phyloP scores from a whole-genome alignment of 2,888 invertebrate species.

The Drosophila robusta region DNA sequence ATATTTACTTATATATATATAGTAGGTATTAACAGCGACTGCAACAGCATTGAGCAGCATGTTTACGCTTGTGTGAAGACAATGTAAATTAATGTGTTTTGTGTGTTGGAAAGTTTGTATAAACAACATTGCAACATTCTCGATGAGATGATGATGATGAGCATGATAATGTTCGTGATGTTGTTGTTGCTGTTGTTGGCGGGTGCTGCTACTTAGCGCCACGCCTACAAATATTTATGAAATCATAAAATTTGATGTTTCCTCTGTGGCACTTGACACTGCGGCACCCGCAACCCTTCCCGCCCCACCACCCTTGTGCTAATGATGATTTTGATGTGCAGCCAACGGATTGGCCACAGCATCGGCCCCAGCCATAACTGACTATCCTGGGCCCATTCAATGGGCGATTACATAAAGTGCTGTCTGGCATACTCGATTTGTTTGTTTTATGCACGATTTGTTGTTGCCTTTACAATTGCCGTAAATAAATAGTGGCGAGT shows the following conservation, averaged over 20 bases:
- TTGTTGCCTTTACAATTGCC: conserved; percentile 72
- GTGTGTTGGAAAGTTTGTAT: conserved; percentile 65
- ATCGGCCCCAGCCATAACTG: conserved; percentile 5
- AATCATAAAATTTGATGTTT: conserved; percentile 85
- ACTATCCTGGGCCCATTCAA: conserved; percentile 41
- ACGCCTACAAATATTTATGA: conserved; percentile 81
- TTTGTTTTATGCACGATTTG: conserved; percentile 77
- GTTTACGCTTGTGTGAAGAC: conserved; percentile 67
- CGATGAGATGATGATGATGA: conserved; percentile 23
- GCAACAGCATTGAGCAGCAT: conserved; percentile 37
- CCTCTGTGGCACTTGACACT: conserved; percentile 80
- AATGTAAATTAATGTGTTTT: conserved; percentile 71
- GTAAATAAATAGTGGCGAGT: conserved; percentile 73
- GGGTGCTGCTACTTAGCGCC: conserved; percentile 9
- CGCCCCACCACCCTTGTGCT: conserved; percentile 47
- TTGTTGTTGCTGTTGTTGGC: not conserved
- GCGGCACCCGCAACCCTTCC: conserved; percentile 25
- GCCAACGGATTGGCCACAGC: conserved; percentile 76
- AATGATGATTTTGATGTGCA: conserved; percentile 81
- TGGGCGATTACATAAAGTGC: conserved; percentile 59
- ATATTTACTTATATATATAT: not conserved
- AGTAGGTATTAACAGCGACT: conserved; percentile 43
- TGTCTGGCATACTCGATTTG: conserved; percentile 37
- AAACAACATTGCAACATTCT: conserved; percentile 66
- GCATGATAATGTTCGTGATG: conserved; percentile 3